Conservation (phyloP, 2,113 vertebrate genomes). For the Anolis sagrei region DNA sequence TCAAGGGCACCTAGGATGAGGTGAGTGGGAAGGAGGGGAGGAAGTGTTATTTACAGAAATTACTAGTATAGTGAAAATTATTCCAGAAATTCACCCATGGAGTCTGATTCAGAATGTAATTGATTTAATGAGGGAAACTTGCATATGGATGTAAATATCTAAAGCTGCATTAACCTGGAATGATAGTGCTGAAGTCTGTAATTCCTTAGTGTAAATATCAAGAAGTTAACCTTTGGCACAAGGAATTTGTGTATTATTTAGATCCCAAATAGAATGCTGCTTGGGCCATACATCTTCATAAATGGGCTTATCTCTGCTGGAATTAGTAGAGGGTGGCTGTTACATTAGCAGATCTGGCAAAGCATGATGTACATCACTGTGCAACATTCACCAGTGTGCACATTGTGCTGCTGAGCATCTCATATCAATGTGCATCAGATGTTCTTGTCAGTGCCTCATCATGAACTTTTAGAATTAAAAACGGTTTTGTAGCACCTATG, state of each 20-base stretch:
- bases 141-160: background rate
- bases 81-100: background rate
- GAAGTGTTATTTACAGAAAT: conserved; percentile 7
- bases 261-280: no score
- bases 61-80: background rate
- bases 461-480: no score
- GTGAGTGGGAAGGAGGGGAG: background rate
- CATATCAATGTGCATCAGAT: no score
- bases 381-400: no score
- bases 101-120: background rate
- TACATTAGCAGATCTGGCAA: no score
- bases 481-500: no score
- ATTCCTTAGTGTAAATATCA: background rate
- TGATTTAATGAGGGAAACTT: background rate
- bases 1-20: background rate
- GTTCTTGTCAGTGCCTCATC: no score
- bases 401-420: no score
- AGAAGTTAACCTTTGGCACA: background rate
- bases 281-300: no score
- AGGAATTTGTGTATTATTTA: background rate
- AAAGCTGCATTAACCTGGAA: background rate
- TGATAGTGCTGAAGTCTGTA: background rate
- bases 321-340: no score
- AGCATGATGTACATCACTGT: no score
- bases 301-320: no score